Percentiles rank a stretch among this genome's conserved stretches.
phyloP scores from a whole-genome alignment of 2,888 invertebrate genomes.

The Bruchidius siliquastri region DNA sequence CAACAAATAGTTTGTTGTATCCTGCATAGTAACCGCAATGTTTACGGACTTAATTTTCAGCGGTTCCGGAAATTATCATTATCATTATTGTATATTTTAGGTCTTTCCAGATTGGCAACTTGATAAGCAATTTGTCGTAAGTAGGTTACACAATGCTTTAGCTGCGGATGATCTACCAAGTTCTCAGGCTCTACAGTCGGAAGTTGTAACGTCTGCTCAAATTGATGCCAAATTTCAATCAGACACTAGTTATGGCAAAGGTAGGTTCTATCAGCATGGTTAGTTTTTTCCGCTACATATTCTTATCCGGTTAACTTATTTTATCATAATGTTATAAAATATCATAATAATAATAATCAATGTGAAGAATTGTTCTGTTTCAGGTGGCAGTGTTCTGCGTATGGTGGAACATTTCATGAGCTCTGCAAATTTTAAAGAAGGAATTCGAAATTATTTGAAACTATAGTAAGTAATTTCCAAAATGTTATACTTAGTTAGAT shows the following conservation, averaged over 20 bases:
- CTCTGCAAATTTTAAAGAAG: conserved; percentile 17
- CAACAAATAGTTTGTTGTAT: too few relatives aligned
- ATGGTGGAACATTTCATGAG: conserved; percentile 29
- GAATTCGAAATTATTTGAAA: conserved; percentile 23
- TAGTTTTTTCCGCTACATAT: too few relatives aligned
- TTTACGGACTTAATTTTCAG: too few relatives aligned
- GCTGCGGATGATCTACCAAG: conserved; percentile 54
- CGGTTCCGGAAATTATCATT: too few relatives aligned
- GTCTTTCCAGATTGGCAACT: conserved; percentile 55
- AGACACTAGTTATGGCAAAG: conserved; percentile 44
- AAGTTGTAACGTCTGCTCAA: conserved; percentile 54
- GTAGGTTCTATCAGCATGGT: conserved; percentile 17
- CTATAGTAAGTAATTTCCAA: too few relatives aligned
- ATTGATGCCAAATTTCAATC: conserved; percentile 61
- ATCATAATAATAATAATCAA: too few relatives aligned
- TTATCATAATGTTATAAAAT: too few relatives aligned
- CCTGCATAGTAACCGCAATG: too few relatives aligned
- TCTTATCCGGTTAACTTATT: too few relatives aligned
- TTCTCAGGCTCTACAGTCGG: conserved; percentile 56
- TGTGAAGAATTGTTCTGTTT: conserved; percentile 7
- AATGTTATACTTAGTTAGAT: too few relatives aligned
- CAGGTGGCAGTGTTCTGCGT: conserved; percentile 27
- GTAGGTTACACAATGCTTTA: conserved; percentile 63
- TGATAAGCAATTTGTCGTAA: conserved; percentile 64
- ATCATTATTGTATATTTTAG: conserved; percentile 12